Conservation (phyloP, 35 echinoderm and acorn worm species). For the Apostichopus californicus region DNA sequence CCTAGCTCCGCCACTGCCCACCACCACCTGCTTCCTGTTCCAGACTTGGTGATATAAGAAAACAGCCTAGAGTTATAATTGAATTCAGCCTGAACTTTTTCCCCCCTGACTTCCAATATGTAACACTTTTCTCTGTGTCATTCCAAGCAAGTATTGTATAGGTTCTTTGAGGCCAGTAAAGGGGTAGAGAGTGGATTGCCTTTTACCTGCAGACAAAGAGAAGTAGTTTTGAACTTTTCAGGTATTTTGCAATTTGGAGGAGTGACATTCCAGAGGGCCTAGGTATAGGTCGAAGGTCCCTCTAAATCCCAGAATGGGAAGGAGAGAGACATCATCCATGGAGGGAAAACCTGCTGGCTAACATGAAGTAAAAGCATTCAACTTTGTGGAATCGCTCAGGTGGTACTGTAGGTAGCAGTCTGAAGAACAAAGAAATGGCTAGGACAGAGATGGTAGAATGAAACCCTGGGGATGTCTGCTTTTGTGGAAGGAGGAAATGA, state of each 20-base stretch:
- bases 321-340: neutral
- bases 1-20: too few relatives aligned
- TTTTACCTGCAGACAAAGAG: conserved; percentile 19
- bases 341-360: neutral
- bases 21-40: too few relatives aligned
- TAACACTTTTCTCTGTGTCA: too few relatives aligned
- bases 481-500: conserved; percentile 26
- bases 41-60: too few relatives aligned
- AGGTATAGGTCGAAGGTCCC: conserved; percentile 43
- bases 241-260: conserved; percentile 23
- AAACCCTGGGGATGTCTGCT: conserved; percentile 19
- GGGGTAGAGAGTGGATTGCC: neutral
- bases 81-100: too few relatives aligned
- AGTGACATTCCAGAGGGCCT: conserved; percentile 30
- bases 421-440: conserved; percentile 18
- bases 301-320: neutral
- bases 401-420: conserved; percentile 38
- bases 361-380: neutral
- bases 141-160: too few relatives aligned
- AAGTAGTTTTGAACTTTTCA: conserved; percentile 46
- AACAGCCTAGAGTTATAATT: too few relatives aligned
- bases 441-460: neutral
- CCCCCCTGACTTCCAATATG: too few relatives aligned
- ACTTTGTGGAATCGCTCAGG: conserved; percentile 21
- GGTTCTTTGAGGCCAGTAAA: conserved; percentile 18